These are phyloP conservation scores for Tragelaphus buxtoni DNA, from an alignment of 2,113 vertebrate species.

Conservation along the genomic window DNA sequence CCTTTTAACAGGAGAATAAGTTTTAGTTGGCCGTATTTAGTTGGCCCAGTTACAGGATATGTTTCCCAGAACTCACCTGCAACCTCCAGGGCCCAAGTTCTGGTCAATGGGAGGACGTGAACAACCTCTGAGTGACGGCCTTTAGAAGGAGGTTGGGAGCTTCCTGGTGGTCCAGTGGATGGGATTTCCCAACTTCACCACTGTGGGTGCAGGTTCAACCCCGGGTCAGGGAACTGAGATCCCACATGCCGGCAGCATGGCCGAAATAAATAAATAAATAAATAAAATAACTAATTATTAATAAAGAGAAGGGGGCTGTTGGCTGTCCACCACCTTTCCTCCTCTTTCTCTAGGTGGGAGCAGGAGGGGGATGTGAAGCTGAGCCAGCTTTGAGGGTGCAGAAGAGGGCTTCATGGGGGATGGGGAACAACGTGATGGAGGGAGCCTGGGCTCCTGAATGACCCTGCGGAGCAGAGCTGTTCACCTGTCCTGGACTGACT, in stretches of 20 bases:
- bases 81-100: not conserved
- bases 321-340: not conserved
- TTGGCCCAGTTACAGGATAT: not conserved
- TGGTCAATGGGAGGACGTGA: not conserved
- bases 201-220: not conserved
- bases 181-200: not conserved
- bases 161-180: not conserved
- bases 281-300: not conserved
- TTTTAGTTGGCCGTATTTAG: not conserved
- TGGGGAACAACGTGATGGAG: not conserved
- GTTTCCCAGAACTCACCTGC: not conserved
- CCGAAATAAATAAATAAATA: not conserved
- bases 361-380: not conserved
- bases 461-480: not conserved
- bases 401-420: not conserved
- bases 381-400: not conserved
- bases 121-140: not conserved
- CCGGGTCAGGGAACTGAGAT: not conserved
- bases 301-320: not conserved
- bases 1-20: not conserved
- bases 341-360: not conserved
- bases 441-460: not conserved
- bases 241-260: not conserved
- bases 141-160: not conserved
- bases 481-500: not conserved